Conservation (phyloP, 2,797 vertebrate species). For the Pelodytes ibericus region DNA sequence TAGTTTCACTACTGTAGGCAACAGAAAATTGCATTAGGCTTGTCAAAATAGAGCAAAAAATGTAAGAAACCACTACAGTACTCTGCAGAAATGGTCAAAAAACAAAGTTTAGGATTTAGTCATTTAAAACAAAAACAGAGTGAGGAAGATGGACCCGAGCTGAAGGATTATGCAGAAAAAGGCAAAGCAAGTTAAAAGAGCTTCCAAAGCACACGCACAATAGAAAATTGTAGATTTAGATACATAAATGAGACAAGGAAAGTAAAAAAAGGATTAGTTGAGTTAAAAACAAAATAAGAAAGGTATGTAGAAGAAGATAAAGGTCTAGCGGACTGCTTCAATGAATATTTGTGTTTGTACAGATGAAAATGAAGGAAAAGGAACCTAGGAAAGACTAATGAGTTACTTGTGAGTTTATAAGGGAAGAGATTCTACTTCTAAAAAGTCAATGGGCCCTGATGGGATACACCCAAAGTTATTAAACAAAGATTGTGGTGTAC, state of each 20-base stretch:
- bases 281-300: not conserved
- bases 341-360: not conserved
- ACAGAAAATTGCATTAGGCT: not conserved
- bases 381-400: too few species aligned
- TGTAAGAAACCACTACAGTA: not conserved
- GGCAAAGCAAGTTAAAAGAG: not conserved
- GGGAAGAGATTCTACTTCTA: too few species aligned
- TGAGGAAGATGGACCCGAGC: not conserved
- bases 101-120: not conserved
- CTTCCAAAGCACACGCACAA: not conserved
- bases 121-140: not conserved
- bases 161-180: not conserved
- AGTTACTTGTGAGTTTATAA: too few species aligned
- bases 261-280: not conserved
- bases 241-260: not conserved
- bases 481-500: too few species aligned
- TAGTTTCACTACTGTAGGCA: not conserved
- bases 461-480: too few species aligned
- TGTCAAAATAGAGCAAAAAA: not conserved
- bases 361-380: too few species aligned
- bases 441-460: too few species aligned
- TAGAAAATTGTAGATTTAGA: not conserved
- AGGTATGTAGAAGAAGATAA: too few species aligned
- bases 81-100: not conserved
- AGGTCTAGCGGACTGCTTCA: not conserved